These are phyloP conservation scores for Xenopus petersii DNA, from an alignment of 2,797 vertebrate species.

Conservation along the genomic window DNA sequence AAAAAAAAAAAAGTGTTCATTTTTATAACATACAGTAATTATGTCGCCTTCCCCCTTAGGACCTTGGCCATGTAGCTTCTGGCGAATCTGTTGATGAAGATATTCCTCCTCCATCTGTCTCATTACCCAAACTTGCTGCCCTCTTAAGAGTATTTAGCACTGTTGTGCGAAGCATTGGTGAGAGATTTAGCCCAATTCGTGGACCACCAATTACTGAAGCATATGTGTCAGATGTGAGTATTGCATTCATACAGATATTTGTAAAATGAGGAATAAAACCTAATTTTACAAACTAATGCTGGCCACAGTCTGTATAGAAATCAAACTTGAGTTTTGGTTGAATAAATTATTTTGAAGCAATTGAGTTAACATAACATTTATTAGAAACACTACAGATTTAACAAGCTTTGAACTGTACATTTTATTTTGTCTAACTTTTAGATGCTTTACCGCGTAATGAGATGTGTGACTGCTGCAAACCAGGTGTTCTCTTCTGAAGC, in stretches of 20 bases:
- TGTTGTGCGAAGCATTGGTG: slow-evolving; percentile 95
- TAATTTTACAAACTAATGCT: no score
- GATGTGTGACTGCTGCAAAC: slow-evolving; percentile 90
- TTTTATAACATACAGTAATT: no score
- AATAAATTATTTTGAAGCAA: no score
- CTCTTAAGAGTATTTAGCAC: slow-evolving; percentile 96
- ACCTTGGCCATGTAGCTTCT: slow-evolving; percentile 87
- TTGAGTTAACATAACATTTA: no score
- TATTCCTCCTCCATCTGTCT: slow-evolving; percentile 92
- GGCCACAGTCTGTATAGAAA: no score
- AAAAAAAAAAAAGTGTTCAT: no score
- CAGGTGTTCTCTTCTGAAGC: slow-evolving; percentile 95
- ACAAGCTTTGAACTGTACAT: no score
- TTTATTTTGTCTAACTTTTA: slow-evolving; percentile 56
- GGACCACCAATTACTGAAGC: slow-evolving; percentile 92
- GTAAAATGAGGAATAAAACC: no score
- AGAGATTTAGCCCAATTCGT: slow-evolving; percentile 88
- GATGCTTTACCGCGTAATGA: slow-evolving; percentile 92
- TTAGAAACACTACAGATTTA: no score
- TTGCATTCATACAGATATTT: neutral
- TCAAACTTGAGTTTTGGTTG: no score
- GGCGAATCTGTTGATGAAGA: slow-evolving; percentile 89
- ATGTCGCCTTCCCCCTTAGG: slow-evolving; percentile 63
- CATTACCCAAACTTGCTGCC: slow-evolving; percentile 90
- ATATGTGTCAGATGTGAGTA: slow-evolving; percentile 91